Base-by-base conservation (phyloP, 2,113 vertebrate species). In the Cebidichthys violaceus region DNA sequence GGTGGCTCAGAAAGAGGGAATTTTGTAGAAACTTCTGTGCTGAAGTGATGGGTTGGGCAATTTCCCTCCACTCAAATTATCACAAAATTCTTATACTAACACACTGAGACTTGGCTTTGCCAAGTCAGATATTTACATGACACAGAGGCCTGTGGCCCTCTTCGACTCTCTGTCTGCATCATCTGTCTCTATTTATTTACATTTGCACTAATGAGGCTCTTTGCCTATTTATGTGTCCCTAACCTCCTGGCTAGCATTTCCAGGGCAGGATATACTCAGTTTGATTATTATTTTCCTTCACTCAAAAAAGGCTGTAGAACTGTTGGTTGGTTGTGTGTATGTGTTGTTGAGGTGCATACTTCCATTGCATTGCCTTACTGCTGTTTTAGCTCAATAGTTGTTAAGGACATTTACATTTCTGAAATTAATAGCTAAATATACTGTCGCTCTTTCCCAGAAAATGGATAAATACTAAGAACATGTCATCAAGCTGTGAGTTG, bases 171-270 rank as follows among this genome's bases (percentile, higher is more conserved):
- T 31, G 65, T 68, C 59, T 71, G 27, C 37, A 35, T 83, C 78
- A 77, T 84, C 73, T 68, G 72, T 77, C 75, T 82, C 57, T 75
- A 59, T 81, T 83, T 86, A 81, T 86, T 86, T 79, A 86, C 67
- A 76, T 79, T 81, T 78, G 66, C 67, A 75, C 70, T 81, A 88
- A 88, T 83, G 77, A 83, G 47, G n/a, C 50, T 75, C 55, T 73
- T 55, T 74, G 43, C 70, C 37, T 81, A 24, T 72, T 86, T 82
- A 64, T 84, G 74, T 83, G 45, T 79, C 74, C 79, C 81, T 79
- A 84, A 82, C 75, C 84, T 82, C 66, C 66, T 79, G 65, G 65
- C 14, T n/a, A 78, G 75, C 35, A n/a, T 76, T 35, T 68, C 43
- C 41, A 67, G 0, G 11, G 31, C 41, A 73, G n/a, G 61, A 59